Conservation (phyloP, 1,140 invertebrate species). For the Anagrus nilaparvatae region DNA sequence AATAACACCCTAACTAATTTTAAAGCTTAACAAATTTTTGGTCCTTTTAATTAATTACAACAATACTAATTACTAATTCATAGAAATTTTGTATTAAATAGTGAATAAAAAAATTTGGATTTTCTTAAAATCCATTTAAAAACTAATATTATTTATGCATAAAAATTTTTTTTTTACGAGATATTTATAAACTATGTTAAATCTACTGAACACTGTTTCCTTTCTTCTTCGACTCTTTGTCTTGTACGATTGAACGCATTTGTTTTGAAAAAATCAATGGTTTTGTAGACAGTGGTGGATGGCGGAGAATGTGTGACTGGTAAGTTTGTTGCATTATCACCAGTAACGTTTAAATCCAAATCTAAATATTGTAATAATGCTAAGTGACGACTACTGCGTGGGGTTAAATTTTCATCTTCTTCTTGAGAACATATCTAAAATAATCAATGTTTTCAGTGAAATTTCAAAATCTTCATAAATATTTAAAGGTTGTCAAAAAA, state of each 20-base stretch:
- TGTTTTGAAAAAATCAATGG: conserved; percentile 84
- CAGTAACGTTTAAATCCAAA: conserved; percentile 53
- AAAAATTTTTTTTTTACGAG: too few species aligned
- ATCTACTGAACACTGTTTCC: conserved; percentile 39
- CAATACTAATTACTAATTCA: too few species aligned
- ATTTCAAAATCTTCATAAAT: too few species aligned
- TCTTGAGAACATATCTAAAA: too few species aligned
- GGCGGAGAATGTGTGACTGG: conserved; percentile 35
- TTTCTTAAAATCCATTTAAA: not conserved
- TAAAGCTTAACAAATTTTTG: too few species aligned
- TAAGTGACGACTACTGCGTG: conserved; percentile 27
- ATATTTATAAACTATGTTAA: conserved; percentile 26
- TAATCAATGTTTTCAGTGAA: too few species aligned
- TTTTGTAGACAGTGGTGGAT: conserved; percentile 69
- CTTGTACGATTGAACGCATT: conserved; percentile 82
- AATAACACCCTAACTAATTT: too few species aligned
- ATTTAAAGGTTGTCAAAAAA: too few species aligned
- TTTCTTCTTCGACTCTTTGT: conserved; percentile 60
- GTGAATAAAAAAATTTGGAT: not conserved
- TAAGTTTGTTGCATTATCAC: conserved; percentile 26
- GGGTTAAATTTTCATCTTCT: too few species aligned
- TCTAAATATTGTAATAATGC: conserved; percentile 61
- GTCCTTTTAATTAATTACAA: too few species aligned
- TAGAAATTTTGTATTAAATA: too few species aligned
- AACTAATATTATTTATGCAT: not conserved